These are phyloP conservation scores for Hypomesus transpacificus DNA, from an alignment of 2,113 vertebrate genomes.

Conservation along the genomic window DNA sequence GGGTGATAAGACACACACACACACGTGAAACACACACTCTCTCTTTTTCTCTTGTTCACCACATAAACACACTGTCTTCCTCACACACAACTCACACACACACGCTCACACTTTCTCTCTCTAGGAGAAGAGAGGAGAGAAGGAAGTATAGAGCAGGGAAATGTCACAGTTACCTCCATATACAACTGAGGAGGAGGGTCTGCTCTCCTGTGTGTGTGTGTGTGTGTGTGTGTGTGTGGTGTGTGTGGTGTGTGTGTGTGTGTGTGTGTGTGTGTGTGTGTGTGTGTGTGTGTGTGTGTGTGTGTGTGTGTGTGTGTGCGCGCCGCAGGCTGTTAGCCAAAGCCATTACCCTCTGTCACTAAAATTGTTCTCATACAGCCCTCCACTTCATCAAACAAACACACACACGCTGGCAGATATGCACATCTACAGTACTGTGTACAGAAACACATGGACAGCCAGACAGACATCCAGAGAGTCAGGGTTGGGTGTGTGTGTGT, in stretches of 20 bases:
- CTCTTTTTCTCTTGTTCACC: too few relatives aligned
- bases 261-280: conserved; percentile 4
- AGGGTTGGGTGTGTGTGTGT: not conserved
- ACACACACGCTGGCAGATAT: not conserved
- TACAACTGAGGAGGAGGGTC: not conserved
- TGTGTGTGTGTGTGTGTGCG: not conserved
- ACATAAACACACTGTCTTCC: too few relatives aligned
- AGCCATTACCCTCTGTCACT: conserved; percentile 20
- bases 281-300: not conserved
- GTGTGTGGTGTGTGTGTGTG: conserved; percentile 6
- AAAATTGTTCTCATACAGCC: not conserved
- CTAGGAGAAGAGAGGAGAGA: conserved; percentile 12
- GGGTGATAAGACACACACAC: conserved; percentile 58
- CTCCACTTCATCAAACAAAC: not conserved
- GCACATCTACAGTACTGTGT: not conserved
- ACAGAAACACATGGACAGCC: too few relatives aligned
- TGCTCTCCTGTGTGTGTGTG: not conserved
- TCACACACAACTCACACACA: too few relatives aligned
- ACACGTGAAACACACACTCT: too few relatives aligned
- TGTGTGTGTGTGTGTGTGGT: not conserved
- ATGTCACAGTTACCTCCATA: conserved; percentile 48
- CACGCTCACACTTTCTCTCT: too few relatives aligned
- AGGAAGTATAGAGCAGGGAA: conserved; percentile 2
- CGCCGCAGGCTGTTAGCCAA: conserved; percentile 35
- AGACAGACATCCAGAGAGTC: too few relatives aligned